phyloP scores from a whole-genome alignment of 2,797 vertebrate species.

The Eulemur coronatus region DNA sequence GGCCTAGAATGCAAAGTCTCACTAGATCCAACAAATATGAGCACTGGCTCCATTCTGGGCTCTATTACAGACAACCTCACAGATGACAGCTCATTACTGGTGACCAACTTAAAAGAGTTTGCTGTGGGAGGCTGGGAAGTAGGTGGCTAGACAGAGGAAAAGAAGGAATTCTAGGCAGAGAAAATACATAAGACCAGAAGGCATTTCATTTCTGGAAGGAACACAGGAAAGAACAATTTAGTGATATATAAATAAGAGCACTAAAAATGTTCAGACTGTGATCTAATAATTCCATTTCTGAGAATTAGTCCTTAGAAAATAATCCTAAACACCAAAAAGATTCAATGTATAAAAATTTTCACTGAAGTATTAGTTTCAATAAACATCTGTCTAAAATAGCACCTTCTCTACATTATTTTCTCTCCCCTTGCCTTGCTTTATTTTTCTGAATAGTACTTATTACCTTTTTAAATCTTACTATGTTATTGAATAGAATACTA shows the following conservation, averaged over 20 bases:
- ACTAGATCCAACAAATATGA: neutral
- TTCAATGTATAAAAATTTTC: conserved; percentile 20
- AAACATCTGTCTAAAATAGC: neutral
- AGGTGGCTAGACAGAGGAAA: neutral
- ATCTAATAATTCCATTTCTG: conserved; percentile 23
- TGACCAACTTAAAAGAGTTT: neutral
- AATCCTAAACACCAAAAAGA: neutral
- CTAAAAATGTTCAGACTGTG: neutral
- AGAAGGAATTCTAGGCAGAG: neutral
- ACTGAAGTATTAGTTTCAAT: conserved; percentile 21
- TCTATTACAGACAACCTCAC: neutral
- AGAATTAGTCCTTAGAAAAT: conserved; percentile 34
- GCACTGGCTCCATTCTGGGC: neutral
- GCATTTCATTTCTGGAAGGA: conserved; percentile 4
- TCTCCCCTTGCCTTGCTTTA: neutral
- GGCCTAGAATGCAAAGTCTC: neutral
- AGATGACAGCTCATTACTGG: neutral
- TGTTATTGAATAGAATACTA: neutral
- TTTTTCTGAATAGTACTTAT: neutral
- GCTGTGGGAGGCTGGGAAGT: neutral
- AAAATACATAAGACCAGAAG: neutral
- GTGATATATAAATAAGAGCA: neutral
- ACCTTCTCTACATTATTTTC: neutral
- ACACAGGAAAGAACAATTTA: conserved; percentile 1
- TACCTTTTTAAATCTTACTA: neutral